Evolutionary conservation across 2,888 invertebrate genomes (phyloP).

Genomic region (Agrenia bidenticulata): DNA sequence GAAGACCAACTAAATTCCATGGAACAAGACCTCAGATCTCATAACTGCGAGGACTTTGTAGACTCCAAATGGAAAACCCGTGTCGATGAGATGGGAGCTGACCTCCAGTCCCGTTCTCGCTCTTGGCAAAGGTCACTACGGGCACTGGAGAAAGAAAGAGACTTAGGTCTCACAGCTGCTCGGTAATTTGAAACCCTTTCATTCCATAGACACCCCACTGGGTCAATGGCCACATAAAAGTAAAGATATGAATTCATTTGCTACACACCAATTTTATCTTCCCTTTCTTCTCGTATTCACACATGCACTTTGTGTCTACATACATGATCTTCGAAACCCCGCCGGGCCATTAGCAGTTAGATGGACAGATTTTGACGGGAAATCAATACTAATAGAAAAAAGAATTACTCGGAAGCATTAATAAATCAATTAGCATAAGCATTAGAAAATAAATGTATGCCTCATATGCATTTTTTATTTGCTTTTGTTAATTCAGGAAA

Average conservation of each 20-base stretch:
- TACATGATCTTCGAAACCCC: neutral
- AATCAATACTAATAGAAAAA: too few relatives aligned
- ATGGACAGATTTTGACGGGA: too few relatives aligned
- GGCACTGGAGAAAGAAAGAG: conserved; percentile 31
- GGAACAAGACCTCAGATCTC: conserved; percentile 33
- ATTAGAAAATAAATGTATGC: too few relatives aligned
- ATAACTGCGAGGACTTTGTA: conserved; percentile 46
- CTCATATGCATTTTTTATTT: neutral
- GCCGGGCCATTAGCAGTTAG: too few relatives aligned
- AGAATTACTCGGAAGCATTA: too few relatives aligned
- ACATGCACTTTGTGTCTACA: too few relatives aligned
- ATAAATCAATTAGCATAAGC: too few relatives aligned
- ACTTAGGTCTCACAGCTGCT: conserved; percentile 35
- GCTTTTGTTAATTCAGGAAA: conserved; percentile 12
- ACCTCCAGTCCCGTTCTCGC: conserved; percentile 13
- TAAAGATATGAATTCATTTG: too few relatives aligned
- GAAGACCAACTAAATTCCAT: conserved; percentile 27
- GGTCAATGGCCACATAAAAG: too few relatives aligned
- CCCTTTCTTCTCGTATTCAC: too few relatives aligned
- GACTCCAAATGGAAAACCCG: conserved; percentile 37
- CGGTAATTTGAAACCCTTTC: conserved; percentile 27
- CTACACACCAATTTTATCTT: too few relatives aligned
- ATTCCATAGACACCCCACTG: too few relatives aligned
- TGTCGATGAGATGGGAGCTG: conserved; percentile 24
- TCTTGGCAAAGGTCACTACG: conserved; percentile 23